phyloP scores from a whole-genome alignment of 2,888 invertebrate genomes.

The Perithous albicinctus region DNA sequence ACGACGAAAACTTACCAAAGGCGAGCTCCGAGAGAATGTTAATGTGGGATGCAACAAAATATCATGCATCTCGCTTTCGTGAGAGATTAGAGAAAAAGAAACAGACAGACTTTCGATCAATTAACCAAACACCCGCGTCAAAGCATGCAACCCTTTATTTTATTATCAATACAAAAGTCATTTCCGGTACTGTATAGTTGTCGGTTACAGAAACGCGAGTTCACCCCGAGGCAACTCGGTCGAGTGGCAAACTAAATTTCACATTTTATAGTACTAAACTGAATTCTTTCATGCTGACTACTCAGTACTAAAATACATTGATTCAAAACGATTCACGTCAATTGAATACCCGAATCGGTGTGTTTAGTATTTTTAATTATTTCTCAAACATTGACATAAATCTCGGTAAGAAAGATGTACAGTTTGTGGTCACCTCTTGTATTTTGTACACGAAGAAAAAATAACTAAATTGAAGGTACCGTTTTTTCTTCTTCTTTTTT shows the following conservation, averaged over 20 bases:
- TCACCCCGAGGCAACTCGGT: not conserved
- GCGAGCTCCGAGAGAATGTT: slow-evolving; percentile 37
- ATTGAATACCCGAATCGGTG: not conserved
- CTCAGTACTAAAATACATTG: not conserved
- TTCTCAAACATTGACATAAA: too few species aligned
- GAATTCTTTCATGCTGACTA: not conserved
- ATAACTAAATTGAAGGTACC: too few species aligned
- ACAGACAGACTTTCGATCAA: not conserved
- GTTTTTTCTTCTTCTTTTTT: too few species aligned
- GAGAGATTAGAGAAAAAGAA: not conserved
- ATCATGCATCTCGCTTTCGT: slow-evolving; percentile 50
- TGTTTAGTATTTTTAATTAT: not conserved
- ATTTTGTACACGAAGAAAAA: too few species aligned
- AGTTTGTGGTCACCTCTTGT: too few species aligned
- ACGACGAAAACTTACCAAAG: slow-evolving; percentile 52
- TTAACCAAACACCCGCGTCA: slow-evolving; percentile 24
- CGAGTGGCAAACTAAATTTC: slow-evolving; percentile 20
- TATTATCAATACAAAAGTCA: slow-evolving; percentile 42
- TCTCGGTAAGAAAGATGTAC: too few species aligned
- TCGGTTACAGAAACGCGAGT: slow-evolving; percentile 6
- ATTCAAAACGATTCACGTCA: not conserved
- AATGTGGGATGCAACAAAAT: slow-evolving; percentile 29
- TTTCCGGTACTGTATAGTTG: slow-evolving; percentile 26
- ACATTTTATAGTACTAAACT: not conserved
- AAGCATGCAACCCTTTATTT: slow-evolving; percentile 53